These are phyloP conservation scores for Lacanobia wlatinum DNA, from an alignment of 2,888 invertebrate genomes.

Conservation along the genomic window DNA sequence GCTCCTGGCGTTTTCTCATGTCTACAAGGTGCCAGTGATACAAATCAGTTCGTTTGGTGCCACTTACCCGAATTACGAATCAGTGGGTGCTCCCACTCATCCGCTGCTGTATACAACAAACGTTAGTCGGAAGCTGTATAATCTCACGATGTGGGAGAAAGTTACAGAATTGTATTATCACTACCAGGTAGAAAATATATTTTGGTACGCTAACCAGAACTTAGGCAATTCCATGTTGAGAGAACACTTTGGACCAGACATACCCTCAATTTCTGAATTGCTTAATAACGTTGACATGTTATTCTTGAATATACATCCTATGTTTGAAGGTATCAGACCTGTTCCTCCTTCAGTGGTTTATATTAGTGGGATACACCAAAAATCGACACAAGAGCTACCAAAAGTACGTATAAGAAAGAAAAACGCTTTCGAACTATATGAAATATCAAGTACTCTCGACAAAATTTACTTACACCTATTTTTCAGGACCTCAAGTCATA, in stretches of 20 bases:
- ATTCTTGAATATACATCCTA: conserved; percentile 69
- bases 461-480: not conserved
- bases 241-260: conserved; percentile 59
- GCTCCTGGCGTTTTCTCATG: conserved; percentile 57
- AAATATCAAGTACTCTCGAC: not conserved
- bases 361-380: conserved; percentile 69
- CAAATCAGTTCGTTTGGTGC: conserved; percentile 71
- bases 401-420: conserved; percentile 50
- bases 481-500: conserved; percentile 58
- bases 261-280: conserved; percentile 60
- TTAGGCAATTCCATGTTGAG: conserved; percentile 16
- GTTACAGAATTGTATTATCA: conserved; percentile 59
- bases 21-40: conserved; percentile 69
- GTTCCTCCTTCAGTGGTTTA: conserved; percentile 69
- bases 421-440: not conserved
- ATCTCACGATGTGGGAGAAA: conserved; percentile 69
- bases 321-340: conserved; percentile 70
- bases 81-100: conserved; percentile 68
- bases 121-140: conserved; percentile 53
- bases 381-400: conserved; percentile 65
- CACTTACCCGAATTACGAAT: conserved; percentile 48
- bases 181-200: conserved; percentile 30
- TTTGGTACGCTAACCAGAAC: not conserved
- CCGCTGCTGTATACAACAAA: conserved; percentile 67
- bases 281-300: conserved; percentile 69